Percentiles rank a stretch among this genome's conserved stretches.
Conservation (phyloP, 2,113 vertebrate species). For the Albula goreensis region DNA sequence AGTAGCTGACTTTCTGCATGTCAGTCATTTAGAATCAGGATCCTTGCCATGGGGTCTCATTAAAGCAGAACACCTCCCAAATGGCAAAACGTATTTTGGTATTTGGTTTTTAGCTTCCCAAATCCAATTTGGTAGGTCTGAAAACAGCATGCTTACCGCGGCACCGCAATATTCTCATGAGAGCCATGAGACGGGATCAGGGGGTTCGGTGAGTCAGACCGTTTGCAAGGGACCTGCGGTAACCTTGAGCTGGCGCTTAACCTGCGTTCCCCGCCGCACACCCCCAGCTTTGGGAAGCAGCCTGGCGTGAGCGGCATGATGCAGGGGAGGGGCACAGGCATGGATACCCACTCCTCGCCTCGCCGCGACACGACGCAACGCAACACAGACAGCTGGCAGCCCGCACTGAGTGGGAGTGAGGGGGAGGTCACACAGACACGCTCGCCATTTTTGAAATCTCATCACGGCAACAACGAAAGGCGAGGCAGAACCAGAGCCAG, state of each 20-base stretch:
- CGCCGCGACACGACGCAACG: too few species aligned
- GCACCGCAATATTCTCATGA: not conserved
- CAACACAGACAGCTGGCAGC: not conserved
- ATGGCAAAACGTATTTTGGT: not conserved
- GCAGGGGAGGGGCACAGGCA: too few species aligned
- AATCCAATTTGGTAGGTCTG: not conserved
- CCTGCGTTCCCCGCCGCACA: not conserved
- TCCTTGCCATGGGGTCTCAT: too few species aligned
- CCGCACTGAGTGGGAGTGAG: not conserved
- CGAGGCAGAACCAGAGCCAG: not conserved
- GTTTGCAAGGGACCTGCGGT: not conserved
- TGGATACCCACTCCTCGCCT: too few species aligned
- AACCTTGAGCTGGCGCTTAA: slow-evolving; percentile 2
- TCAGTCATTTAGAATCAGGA: too few species aligned
- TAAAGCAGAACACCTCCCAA: not conserved
- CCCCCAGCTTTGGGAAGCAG: too few species aligned
- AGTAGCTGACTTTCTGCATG: too few species aligned
- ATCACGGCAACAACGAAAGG: not conserved
- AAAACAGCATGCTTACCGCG: not conserved
- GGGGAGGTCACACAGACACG: not conserved
- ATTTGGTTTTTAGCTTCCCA: not conserved
- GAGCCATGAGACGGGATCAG: not conserved
- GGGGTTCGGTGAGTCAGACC: not conserved
- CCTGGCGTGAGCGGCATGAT: too few species aligned
- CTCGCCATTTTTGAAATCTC: not conserved